Evolutionary conservation across 1,140 invertebrate genomes (phyloP), one percentile per base, ranked within the genome.

Genomic region (Probaryconus sp.): DNA sequence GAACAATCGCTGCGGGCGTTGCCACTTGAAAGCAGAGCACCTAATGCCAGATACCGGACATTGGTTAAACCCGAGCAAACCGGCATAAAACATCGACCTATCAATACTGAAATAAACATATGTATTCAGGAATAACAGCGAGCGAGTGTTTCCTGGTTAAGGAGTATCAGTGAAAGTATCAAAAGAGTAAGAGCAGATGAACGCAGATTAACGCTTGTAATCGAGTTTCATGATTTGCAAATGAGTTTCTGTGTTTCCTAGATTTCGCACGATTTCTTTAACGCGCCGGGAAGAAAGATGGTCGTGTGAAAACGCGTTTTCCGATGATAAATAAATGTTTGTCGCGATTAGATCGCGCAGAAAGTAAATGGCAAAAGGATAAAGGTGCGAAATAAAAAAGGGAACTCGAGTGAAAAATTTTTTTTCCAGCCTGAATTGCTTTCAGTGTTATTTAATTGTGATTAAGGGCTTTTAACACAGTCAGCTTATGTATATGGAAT

Each of bases 1-100:
- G 79, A 83, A 83, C 80, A 83, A 85, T 85, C 80, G 83, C 82
- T 81, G 77, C 82, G 80, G 77, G 82, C 81, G 83, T 83, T 84
- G 79, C 78, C 81, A 85, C 82, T 83, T 79, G 74, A 83, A 79
- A 83, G 76, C 65, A 58, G 58, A 81, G 68, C 77, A 78, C 76
- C 83, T 85, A 85, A 85, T 85, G 81, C 83, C 83, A 83, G 82
- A 82, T 85, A 82, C 83, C 81, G 78, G 80, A 81, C 81, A 72
- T 78, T 83, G 77, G 81, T 83, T 83, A 83, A 73, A 79, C 74
- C 81, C 81, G 83, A 35, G 33, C 20, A 43, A 17, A 21, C 20
- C 30, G 79, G 81, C 73, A 73, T 14, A 69, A 68, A 63, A 51
- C 65, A 7, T n/a, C 14, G 56, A 14, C 24, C 45, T 63, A 53